phyloP scores from a whole-genome alignment of 2,888 invertebrate genomes.

The Melangyna quadrimaculata region DNA sequence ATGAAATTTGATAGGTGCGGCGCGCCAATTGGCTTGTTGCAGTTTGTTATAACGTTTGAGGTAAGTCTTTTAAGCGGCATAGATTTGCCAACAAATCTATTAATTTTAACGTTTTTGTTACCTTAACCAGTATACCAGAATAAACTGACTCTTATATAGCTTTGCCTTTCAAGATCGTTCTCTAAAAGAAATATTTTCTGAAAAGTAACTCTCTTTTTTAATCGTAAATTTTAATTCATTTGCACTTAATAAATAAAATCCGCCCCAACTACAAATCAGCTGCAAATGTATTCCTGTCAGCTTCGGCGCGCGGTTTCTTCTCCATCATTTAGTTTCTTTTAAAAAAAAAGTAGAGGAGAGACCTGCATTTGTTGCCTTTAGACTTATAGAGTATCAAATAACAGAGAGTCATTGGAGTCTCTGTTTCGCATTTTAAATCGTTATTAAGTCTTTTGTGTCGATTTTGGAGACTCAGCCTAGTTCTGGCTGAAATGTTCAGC shows the following conservation, averaged over 20 bases:
- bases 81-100: constrained; percentile 63
- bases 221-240: constrained; percentile 70
- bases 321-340: constrained; percentile 34
- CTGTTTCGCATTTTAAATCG: background rate
- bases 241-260: constrained; percentile 70
- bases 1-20: constrained; percentile 60
- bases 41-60: constrained; percentile 55
- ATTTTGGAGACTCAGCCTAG: constrained; percentile 53
- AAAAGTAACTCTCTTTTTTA: constrained; percentile 41
- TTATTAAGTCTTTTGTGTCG: constrained; percentile 56
- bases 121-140: background rate
- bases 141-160: no score
- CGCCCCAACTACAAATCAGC: constrained; percentile 70
- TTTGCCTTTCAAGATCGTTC: background rate
- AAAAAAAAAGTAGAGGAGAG: constrained; percentile 4
- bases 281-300: constrained; percentile 67
- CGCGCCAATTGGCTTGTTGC: constrained; percentile 54
- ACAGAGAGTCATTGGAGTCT: constrained; percentile 42
- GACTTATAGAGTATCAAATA: constrained; percentile 50
- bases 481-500: constrained; percentile 45
- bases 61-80: constrained; percentile 43
- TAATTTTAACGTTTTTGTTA: constrained; percentile 44
- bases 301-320: constrained; percentile 65
- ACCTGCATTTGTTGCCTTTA: constrained; percentile 1
- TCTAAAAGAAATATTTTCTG: background rate